These are phyloP conservation scores for Diarsia rubi DNA, from an alignment of 2,888 invertebrate species.

Conservation along the genomic window DNA sequence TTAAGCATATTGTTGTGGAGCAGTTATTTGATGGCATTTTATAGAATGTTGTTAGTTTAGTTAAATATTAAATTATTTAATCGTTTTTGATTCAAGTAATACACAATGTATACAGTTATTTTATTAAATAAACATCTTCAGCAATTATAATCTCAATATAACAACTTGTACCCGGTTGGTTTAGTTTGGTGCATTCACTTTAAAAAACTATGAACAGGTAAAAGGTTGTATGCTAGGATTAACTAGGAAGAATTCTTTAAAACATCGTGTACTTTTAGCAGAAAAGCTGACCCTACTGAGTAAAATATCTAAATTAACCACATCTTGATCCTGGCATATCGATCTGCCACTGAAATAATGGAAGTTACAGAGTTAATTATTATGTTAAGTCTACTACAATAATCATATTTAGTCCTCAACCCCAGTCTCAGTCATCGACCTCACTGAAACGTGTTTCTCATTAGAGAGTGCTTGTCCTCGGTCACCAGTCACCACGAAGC, in stretches of 20 bases:
- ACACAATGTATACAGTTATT: too few relatives aligned
- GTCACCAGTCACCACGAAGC: conserved; percentile 71
- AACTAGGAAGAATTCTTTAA: not conserved
- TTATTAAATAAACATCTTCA: too few relatives aligned
- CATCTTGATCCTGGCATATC: not conserved
- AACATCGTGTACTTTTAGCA: not conserved
- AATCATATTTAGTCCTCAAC: conserved; percentile 38
- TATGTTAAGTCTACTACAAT: conserved; percentile 12
- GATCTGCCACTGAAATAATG: not conserved
- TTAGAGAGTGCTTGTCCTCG: conserved; percentile 73
- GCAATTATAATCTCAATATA: not conserved
- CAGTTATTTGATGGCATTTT: too few relatives aligned
- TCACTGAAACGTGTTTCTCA: conserved; percentile 65
- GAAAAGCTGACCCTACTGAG: not conserved
- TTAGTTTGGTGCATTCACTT: not conserved
- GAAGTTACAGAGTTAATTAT: conserved; percentile 1
- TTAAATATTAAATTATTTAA: too few relatives aligned
- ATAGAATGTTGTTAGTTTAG: too few relatives aligned
- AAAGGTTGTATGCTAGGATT: not conserved
- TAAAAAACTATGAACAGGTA: not conserved
- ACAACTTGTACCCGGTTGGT: not conserved
- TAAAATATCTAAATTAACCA: not conserved
- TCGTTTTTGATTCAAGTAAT: too few relatives aligned
- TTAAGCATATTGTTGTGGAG: too few relatives aligned
- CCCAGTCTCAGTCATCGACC: conserved; percentile 62